Conservation (phyloP, 2,888 invertebrate species). For the Drosophila cyrtoloma region DNA sequence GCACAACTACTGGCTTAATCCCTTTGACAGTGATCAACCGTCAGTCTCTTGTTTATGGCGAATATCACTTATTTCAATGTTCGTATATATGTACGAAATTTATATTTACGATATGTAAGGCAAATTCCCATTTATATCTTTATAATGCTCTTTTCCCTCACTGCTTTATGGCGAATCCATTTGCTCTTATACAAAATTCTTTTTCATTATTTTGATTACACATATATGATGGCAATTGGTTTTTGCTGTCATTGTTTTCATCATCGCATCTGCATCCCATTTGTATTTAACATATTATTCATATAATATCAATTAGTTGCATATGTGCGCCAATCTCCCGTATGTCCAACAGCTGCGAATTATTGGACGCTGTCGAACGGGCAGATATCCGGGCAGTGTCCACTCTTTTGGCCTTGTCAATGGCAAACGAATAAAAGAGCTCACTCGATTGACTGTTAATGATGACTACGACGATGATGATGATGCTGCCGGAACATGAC, state of each 20-base stretch:
- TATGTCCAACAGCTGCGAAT: constrained; percentile 56
- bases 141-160: neutral
- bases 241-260: constrained; percentile 43
- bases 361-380: constrained; percentile 55
- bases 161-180: constrained; percentile 58
- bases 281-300: constrained; percentile 76
- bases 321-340: constrained; percentile 55
- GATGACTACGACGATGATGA: constrained; percentile 24
- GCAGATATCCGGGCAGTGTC: constrained; percentile 41
- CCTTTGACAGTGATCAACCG: neutral
- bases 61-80: neutral
- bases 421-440: constrained; percentile 54
- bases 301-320: constrained; percentile 80
- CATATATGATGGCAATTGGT: constrained; percentile 60
- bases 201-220: constrained; percentile 42
- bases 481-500: constrained; percentile 31
- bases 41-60: neutral
- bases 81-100: neutral
- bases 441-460: constrained; percentile 60
- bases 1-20: neutral
- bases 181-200: constrained; percentile 16
- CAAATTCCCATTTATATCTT: neutral
- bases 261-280: constrained; percentile 53
- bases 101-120: neutral
- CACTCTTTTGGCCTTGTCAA: constrained; percentile 58